Evolutionary conservation across 2,113 vertebrate genomes (phyloP), one percentile per base, ranked within the genome.

Genomic region (Gavia stellata): DNA sequence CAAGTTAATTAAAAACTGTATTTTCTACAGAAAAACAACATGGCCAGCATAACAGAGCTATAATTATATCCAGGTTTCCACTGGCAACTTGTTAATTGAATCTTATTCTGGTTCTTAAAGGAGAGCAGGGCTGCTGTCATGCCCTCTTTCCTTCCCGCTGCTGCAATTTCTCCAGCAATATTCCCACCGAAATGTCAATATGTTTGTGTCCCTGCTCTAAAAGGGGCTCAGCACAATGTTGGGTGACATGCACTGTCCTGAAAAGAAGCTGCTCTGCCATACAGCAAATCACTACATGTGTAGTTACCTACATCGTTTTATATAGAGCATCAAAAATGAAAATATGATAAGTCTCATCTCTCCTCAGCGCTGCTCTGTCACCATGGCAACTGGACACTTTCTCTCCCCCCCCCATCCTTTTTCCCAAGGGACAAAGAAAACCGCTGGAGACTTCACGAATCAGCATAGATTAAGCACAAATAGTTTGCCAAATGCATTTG

Each of bases 401-500:
- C 31, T 68, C 29, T 36, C 9, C 78, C 33, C 72, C 65, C 61
- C 53, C 45, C 14, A 4, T 6, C 23, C 47, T 28, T 74, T 83
- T 81, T 84, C 94, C 86, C 88, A 83, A 83, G 92, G 96, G 95
- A 97, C 96, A 97, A 97, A 98, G 95, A 92, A 95, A 96, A 97
- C 96, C 95, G 36, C 87, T 86, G 47, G 96, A 96, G 91, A 96
- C 85, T 96, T 97, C 96, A 93, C 90, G 95, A 94, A 97, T 87
- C 80, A 15, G 71, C 87, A 97, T 75, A 97, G 85, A 96, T 96
- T 92, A 94, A 92, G 92, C 82, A 96, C 73, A 96, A 95, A 95
- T 74, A 96, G 90, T 92, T 96, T 92, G 50, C 84, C 86, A 80
- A 86, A 72, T 5, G 85, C 84, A 53, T 94, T 96, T 17, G 34